These are phyloP conservation scores for Colostygia pectinataria DNA, from an alignment of 2,888 invertebrate genomes.

Conservation along the genomic window DNA sequence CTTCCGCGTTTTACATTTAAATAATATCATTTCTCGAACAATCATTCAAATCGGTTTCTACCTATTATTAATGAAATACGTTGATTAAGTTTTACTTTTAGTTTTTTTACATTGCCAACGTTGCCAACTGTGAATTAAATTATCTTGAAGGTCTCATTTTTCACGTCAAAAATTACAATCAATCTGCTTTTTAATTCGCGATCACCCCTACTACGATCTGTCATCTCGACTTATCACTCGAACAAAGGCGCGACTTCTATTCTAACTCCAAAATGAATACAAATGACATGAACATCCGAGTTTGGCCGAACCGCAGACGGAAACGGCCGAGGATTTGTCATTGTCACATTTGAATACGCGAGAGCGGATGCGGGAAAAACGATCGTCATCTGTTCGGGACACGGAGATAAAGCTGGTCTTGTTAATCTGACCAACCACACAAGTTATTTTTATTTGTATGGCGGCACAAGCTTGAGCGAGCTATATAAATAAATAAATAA, in stretches of 20 bases:
- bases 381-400: conserved; percentile 71
- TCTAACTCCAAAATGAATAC: conserved; percentile 66
- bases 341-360: conserved; percentile 79
- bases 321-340: conserved; percentile 78
- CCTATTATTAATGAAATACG: no score
- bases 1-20: no score
- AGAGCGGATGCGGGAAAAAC: conserved; percentile 74
- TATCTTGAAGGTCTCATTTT: conserved; percentile 15
- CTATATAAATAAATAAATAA: no score
- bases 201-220: conserved; percentile 53
- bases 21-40: no score
- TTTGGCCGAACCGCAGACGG: conserved; percentile 65
- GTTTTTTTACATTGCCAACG: no score
- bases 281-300: conserved; percentile 76
- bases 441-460: no score
- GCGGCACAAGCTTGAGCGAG: no score
- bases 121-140: conserved; percentile 9
- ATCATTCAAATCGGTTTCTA: no score
- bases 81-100: no score
- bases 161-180: conserved; percentile 28
- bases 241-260: conserved; percentile 53
- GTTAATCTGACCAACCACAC: not conserved
- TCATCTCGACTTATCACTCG: conserved; percentile 57
- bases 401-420: conserved; percentile 27
- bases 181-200: conserved; percentile 50